phyloP scores from a whole-genome alignment of 2,797 vertebrate species.

The Tragelaphus eurycerus region DNA sequence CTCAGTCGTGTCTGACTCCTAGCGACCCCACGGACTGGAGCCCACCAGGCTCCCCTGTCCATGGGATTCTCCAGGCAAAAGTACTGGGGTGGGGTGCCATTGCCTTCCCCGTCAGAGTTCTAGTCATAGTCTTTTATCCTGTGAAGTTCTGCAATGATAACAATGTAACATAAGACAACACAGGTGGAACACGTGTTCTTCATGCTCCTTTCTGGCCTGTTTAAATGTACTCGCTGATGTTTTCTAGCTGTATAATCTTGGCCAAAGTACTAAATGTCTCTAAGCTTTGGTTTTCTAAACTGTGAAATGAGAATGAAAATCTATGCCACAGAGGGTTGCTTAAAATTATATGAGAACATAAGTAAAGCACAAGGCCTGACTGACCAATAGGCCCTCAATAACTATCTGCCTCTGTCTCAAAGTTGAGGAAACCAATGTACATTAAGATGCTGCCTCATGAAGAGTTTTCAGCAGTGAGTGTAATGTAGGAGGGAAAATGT shows the following conservation, averaged over 20 bases:
- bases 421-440: background rate
- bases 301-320: slow-evolving; percentile 13
- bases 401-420: background rate
- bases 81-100: too few relatives aligned
- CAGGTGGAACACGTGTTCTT: background rate
- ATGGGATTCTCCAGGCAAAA: too few relatives aligned
- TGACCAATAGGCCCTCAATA: background rate
- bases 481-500: background rate
- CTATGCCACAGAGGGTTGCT: background rate
- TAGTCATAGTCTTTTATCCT: background rate
- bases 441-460: background rate
- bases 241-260: background rate
- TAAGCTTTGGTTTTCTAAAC: background rate
- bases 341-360: slow-evolving; percentile 10
- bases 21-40: too few relatives aligned
- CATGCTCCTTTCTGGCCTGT: background rate
- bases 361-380: background rate
- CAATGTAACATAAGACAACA: background rate
- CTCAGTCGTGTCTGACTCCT: too few relatives aligned
- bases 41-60: too few relatives aligned
- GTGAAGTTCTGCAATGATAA: background rate
- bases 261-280: background rate
- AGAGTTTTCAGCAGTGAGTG: background rate
- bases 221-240: background rate
- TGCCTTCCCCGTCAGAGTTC: background rate